These are phyloP conservation scores for Chrysodeixis includens DNA, from an alignment of 2,888 invertebrate genomes.

Conservation along the genomic window DNA sequence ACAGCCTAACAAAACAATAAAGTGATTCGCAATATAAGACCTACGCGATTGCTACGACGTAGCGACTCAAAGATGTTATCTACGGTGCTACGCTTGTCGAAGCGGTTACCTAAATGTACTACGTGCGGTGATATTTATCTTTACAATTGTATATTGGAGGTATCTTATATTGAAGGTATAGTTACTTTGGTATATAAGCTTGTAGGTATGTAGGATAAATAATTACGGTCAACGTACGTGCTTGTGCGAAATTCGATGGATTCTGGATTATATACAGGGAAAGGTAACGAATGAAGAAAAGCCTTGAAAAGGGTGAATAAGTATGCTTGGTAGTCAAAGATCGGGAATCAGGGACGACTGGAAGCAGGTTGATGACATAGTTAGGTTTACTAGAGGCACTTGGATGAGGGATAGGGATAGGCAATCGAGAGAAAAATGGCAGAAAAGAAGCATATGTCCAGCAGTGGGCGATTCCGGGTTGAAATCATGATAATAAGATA, in stretches of 20 bases:
- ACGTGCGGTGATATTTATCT: neutral
- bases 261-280: neutral
- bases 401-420: too few relatives aligned
- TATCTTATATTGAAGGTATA: neutral
- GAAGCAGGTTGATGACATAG: too few relatives aligned
- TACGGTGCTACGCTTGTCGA: constrained; percentile 1
- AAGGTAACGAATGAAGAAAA: neutral
- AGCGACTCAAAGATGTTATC: neutral
- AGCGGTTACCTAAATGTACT: constrained; percentile 2
- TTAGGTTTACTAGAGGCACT: too few relatives aligned
- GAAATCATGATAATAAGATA: too few relatives aligned
- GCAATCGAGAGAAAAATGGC: too few relatives aligned
- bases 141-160: neutral
- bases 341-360: too few relatives aligned
- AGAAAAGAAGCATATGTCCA: too few relatives aligned
- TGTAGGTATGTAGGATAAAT: constrained; percentile 2
- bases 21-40: neutral
- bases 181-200: neutral
- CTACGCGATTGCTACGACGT: neutral
- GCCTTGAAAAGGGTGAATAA: neutral
- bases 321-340: too few relatives aligned
- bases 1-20: neutral
- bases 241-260: neutral
- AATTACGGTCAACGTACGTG: constrained; percentile 1
- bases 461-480: too few relatives aligned